These are phyloP conservation scores for Ceratothoa steindachneri DNA, from an alignment of 2,888 invertebrate species.

Conservation along the genomic window DNA sequence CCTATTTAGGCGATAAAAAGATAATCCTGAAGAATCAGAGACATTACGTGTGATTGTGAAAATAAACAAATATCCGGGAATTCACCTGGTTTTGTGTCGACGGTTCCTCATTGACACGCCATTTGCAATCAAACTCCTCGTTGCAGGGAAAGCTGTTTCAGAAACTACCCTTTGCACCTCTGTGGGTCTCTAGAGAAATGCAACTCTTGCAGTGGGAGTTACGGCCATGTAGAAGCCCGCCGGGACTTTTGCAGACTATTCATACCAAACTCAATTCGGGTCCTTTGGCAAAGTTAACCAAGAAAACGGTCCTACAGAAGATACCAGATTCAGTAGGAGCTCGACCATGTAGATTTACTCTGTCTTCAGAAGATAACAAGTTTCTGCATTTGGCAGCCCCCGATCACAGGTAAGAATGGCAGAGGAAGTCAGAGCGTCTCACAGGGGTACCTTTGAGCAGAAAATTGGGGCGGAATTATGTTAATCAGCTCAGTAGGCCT, in stretches of 20 bases:
- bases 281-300: conserved; percentile 44
- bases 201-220: conserved; percentile 38
- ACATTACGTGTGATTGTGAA: no score
- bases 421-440: no score
- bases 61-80: no score
- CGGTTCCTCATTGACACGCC: no score
- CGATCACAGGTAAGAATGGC: conserved; percentile 65
- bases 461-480: no score
- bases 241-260: conserved; percentile 1
- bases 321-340: conserved; percentile 50
- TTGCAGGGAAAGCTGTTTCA: conserved; percentile 42
- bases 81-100: no score
- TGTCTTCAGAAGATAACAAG: conserved; percentile 64
- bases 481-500: no score
- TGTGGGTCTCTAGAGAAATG: conserved; percentile 41
- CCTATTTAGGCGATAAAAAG: no score
- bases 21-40: no score
- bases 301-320: conserved; percentile 53
- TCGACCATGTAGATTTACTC: conserved; percentile 60
- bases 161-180: conserved; percentile 32
- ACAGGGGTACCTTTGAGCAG: no score
- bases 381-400: conserved; percentile 69
- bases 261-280: conserved; percentile 14
- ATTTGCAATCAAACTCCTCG: background rate
- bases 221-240: conserved; percentile 6